Base-by-base conservation (phyloP, 1,140 invertebrate genomes). In the Rhyacophila brunnea region DNA sequence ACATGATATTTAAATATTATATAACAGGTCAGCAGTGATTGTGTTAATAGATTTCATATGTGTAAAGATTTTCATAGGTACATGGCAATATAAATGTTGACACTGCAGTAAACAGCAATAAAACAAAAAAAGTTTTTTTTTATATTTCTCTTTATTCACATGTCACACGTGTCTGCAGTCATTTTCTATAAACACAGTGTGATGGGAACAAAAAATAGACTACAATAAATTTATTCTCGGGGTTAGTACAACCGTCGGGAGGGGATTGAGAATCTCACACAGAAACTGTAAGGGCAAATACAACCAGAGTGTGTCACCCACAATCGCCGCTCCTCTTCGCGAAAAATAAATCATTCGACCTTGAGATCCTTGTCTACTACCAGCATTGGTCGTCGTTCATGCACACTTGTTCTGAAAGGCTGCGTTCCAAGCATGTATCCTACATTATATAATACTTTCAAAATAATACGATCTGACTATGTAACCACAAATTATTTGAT, bases 101-200 rank as follows among this genome's bases (percentile, higher is more conserved):
- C 3, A 28, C 23, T 28, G n/a, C 3, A 15, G 20, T 32, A 32
- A 49, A 49, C n/a, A 49, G 14, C 32, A 34, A 34, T 9, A 35
- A 49, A 13, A 11, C 43, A 19, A 45, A 11, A 45, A 20, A 9
- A 43, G n/a, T 15, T 44, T 46, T 19, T 19, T 56, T 36, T 50
- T 44, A 10, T 35, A 59, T 51, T 51, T 44, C 35, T 45, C 18
- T 62, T 62, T 57, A 62, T 62, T 62, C 49, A 62, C 48, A 62
- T 58, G 53, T 53, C 60, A 58, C 55, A 62, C 55, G 51, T 62
- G 55, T 36, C 45, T 62, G 36, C 60, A 62, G 55, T 62, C 60
- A 62, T 53, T 56, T 55, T 51, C 42, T 58, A 54, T 49, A 57
- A 62, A 62, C 55, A 57, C 53, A 47, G 42, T 47, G 54, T 62